phyloP scores from a whole-genome alignment of 2,888 invertebrate genomes.

The Thymelicus lineola region DNA sequence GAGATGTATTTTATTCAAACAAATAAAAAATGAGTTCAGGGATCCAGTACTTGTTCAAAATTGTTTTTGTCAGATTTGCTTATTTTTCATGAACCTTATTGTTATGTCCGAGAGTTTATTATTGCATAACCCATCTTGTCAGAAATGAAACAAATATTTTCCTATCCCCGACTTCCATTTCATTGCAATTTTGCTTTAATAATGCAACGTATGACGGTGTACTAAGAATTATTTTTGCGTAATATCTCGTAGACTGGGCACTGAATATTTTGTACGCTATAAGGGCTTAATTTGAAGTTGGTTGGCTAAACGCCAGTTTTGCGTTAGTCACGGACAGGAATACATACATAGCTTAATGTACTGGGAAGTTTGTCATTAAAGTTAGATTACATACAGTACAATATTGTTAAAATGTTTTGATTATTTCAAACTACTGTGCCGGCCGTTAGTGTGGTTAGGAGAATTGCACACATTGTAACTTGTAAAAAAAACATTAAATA shows the following conservation, averaged over 20 bases:
- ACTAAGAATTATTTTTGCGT: slow-evolving; percentile 15
- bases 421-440: not conserved
- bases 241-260: not conserved
- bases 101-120: slow-evolving; percentile 24
- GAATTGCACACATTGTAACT: no score
- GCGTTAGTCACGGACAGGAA: slow-evolving; percentile 41
- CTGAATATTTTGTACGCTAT: slow-evolving; percentile 14
- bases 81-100: slow-evolving; percentile 3
- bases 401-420: slow-evolving; percentile 13
- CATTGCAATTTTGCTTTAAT: not conserved
- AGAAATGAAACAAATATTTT: slow-evolving; percentile 37
- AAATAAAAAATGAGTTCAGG: not conserved
- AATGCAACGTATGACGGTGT: not conserved
- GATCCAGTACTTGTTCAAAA: slow-evolving; percentile 1
- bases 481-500: no score
- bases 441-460: not conserved
- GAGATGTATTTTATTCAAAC: slow-evolving; percentile 11
- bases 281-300: slow-evolving; percentile 35
- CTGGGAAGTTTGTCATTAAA: slow-evolving; percentile 20
- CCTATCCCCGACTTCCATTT: slow-evolving; percentile 30
- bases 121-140: slow-evolving; percentile 13
- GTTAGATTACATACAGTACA: not conserved
- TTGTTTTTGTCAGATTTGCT: not conserved
- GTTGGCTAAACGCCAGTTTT: slow-evolving; percentile 40
- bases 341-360: slow-evolving; percentile 36